Evolutionary conservation across 2,797 vertebrate species (phyloP).

Genomic region (Antrozous pallidus): DNA sequence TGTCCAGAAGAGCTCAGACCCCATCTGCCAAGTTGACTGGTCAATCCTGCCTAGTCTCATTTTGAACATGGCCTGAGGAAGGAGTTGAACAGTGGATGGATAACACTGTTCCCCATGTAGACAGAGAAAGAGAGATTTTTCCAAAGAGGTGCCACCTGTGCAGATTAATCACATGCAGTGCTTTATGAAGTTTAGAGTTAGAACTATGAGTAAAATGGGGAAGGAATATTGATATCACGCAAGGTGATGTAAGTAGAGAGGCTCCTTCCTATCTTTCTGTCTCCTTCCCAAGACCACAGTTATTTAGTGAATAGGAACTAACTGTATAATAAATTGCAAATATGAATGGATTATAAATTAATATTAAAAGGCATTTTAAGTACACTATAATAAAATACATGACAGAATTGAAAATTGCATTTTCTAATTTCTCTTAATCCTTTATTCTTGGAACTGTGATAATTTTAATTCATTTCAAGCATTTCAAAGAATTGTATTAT

Average conservation of each 20-base stretch:
- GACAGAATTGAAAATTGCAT: not conserved
- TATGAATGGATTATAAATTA: not conserved
- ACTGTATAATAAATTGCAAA: not conserved
- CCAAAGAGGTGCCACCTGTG: not conserved
- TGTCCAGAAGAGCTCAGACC: not conserved
- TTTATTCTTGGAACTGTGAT: not conserved
- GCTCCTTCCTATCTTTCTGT: rapidly evolving
- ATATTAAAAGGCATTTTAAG: not conserved
- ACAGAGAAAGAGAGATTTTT: not conserved
- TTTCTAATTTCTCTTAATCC: not conserved
- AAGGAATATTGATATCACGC: not conserved
- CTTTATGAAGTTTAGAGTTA: not conserved
- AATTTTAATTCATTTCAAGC: not conserved
- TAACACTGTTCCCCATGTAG: not conserved
- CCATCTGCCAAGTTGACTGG: not conserved
- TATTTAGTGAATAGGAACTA: no score
- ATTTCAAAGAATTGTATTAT: not conserved
- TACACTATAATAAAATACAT: not conserved
- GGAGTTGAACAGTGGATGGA: no score
- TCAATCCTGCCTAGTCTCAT: not conserved
- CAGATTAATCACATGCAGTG: not conserved
- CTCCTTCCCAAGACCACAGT: not conserved
- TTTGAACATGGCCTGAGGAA: not conserved
- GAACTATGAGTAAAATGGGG: not conserved
- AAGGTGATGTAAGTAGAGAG: rapidly evolving